A percentile compares a stretch with the other conserved stretches of the same genome.
Evolutionary conservation across 2,113 vertebrate genomes (phyloP).

Genomic region (Apodemus speciosus): DNA sequence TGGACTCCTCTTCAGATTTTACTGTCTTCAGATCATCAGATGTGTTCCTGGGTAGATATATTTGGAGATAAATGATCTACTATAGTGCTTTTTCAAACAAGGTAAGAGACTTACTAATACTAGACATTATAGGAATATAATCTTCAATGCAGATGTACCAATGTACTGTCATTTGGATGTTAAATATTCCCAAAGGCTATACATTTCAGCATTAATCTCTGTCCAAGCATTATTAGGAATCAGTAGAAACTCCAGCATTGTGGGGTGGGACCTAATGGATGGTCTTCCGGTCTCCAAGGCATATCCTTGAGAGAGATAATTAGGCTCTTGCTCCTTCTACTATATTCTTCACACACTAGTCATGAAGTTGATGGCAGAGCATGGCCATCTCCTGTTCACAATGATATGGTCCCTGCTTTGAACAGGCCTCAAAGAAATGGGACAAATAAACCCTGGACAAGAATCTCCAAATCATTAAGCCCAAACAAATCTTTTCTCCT

Average conservation of each 20-base stretch:
- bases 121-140: not conserved
- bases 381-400: not conserved
- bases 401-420: too few species aligned
- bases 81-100: not conserved
- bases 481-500: not conserved
- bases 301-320: not conserved
- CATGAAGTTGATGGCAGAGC: not conserved
- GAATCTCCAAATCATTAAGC: not conserved
- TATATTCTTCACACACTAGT: not conserved
- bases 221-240: not conserved
- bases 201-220: not conserved
- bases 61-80: not conserved
- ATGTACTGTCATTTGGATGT: not conserved
- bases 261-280: rapidly evolving
- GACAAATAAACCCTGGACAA: not conserved
- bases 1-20: not conserved
- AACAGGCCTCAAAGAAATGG: not conserved
- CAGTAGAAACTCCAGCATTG: not conserved
- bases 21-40: not conserved
- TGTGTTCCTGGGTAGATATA: not conserved
- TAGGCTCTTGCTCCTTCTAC: not conserved
- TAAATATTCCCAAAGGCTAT: not conserved
- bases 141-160: not conserved
- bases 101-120: not conserved
- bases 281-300: not conserved